Base-by-base conservation (phyloP, 2,113 vertebrate species). In the Mesembrinibis cayennensis region DNA sequence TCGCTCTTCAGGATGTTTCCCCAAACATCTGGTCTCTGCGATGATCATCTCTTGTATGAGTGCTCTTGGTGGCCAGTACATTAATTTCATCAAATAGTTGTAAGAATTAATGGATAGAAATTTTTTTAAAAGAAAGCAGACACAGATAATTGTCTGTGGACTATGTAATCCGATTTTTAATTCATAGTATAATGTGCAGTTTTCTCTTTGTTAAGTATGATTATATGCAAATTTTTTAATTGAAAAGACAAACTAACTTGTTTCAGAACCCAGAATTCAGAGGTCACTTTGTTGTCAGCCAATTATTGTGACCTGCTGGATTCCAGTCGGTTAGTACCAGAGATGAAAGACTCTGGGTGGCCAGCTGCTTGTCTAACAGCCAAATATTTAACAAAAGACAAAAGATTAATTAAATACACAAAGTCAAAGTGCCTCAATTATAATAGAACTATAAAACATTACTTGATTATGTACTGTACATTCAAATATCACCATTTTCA, bases 321-420 rank as follows among this genome's bases (percentile, higher is more conserved):
- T 69, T 91, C 52, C 56, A 95, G 49, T 69, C 87, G 95, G 81
- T 95, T 94, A 93, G 49, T 76, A 81, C 15, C 67, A 83, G 61
- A 85, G 73, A 94, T 72, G 20, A 95, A 97, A 95, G 66, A 26
- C 26, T 58, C 32, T 58, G 42, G 8, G n/a, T 86, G 62, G 58
- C 82, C 78, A 71, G 87, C 27, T 53, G 78, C 73, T 90, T 91
- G 70, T 87, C 70, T 72, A 93, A 91, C 11, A 92, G 91, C 52
- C 59, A 83, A 92, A 61, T 77, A 50, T 61, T 73, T 90, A 95
- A 74, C 77, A 94, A 87, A 95, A 36, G 20, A 95, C 38, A 78
- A 85, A 92, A 58, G 42, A 81, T 61, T 86, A 95, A 94, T 95
- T 96, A 97, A 93, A 93, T 30, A 95, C 26, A 83, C 45, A 36